Conservation (phyloP, 2,797 vertebrate species). For the Todus mexicanus region DNA sequence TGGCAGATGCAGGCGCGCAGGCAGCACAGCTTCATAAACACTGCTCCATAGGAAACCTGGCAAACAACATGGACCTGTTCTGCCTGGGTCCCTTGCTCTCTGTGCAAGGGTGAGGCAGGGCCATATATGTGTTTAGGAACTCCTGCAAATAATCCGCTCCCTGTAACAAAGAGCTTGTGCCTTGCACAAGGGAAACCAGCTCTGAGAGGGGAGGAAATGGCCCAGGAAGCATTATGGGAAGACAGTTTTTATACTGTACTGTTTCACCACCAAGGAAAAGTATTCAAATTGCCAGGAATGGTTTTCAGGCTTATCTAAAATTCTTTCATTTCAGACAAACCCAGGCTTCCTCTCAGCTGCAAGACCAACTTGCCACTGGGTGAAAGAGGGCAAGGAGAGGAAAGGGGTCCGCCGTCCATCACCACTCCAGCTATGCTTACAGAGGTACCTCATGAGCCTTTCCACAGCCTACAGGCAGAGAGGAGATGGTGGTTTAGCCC, state of each 20-base stretch:
- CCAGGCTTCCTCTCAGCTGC: not conserved
- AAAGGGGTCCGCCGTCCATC: not conserved
- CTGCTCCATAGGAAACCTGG: not conserved
- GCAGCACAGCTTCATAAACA: not conserved
- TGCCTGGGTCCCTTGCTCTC: not conserved
- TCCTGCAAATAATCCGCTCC: not conserved
- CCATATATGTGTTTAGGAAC: not conserved
- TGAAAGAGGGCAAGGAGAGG: not conserved
- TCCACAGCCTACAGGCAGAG: not conserved
- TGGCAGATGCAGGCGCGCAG: not conserved
- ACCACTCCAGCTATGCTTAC: rapidly evolving
- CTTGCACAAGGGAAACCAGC: not conserved
- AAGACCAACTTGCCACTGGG: rapidly evolving
- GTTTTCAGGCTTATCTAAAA: not conserved
- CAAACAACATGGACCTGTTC: not conserved
- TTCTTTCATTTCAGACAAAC: not conserved
- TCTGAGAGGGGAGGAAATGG: not conserved
- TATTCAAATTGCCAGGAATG: not conserved
- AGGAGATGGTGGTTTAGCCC: not conserved
- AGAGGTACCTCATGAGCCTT: not conserved
- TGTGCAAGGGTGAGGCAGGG: not conserved
- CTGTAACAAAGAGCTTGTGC: not conserved
- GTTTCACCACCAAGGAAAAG: not conserved
- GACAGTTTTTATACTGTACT: not conserved
- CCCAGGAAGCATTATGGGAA: not conserved